phyloP scores from a whole-genome alignment of 2,113 vertebrate genomes.

The Scalopus aquaticus region DNA sequence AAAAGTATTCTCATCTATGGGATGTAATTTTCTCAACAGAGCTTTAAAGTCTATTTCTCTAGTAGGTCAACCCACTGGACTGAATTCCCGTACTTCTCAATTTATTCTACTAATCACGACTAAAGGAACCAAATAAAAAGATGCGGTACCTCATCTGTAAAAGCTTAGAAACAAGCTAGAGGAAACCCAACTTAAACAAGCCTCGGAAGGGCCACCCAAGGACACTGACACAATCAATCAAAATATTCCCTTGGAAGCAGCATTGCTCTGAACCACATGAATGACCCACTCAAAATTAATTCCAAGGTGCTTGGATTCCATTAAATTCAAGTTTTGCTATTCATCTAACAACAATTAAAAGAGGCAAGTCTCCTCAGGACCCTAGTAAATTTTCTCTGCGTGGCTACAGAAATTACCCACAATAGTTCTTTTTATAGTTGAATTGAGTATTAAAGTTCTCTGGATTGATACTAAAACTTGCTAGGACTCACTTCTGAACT shows the following conservation, averaged over 20 bases:
- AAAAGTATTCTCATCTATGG: background rate
- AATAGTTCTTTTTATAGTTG: slow-evolving; percentile 46
- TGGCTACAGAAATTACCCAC: slow-evolving; percentile 42
- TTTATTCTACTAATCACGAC: background rate
- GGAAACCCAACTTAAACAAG: slow-evolving; percentile 46
- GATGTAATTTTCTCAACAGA: background rate
- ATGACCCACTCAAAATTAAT: slow-evolving; percentile 17
- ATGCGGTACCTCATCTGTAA: slow-evolving; percentile 39
- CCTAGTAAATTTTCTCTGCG: slow-evolving; percentile 59
- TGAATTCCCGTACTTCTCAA: background rate
- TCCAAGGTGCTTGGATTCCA: slow-evolving; percentile 57
- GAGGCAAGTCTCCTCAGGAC: slow-evolving; percentile 46
- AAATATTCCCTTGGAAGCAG: slow-evolving; percentile 63
- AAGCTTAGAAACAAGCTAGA: slow-evolving; percentile 56
- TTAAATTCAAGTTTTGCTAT: slow-evolving; percentile 25
- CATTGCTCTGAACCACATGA: slow-evolving; percentile 56
- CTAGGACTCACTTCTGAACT: background rate
- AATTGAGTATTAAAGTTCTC: background rate
- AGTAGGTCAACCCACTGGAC: background rate
- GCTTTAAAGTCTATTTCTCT: background rate
- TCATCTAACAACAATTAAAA: slow-evolving; percentile 68
- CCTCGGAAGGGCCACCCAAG: slow-evolving; percentile 64
- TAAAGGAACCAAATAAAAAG: slow-evolving; percentile 20
- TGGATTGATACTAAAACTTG: background rate
- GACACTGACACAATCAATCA: slow-evolving; percentile 72